These are phyloP conservation scores for Spea bombifrons DNA, from an alignment of 2,113 vertebrate genomes.

Conservation along the genomic window DNA sequence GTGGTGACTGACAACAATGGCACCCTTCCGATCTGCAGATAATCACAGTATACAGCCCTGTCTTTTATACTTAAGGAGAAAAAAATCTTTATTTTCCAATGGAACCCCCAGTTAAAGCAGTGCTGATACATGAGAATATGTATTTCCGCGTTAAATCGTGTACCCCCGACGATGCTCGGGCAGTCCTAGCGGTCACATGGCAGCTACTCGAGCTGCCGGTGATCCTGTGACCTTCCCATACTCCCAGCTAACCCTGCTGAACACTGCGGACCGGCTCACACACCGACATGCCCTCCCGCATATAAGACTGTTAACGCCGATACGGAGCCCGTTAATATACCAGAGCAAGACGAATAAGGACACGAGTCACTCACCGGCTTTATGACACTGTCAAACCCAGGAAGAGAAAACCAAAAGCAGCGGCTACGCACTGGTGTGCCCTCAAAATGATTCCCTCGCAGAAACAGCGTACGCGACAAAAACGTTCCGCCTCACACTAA, in stretches of 20 bases:
- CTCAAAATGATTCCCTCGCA: not conserved
- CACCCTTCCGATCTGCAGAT: too few species aligned
- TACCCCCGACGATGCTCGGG: not conserved
- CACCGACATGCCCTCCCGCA: too few species aligned
- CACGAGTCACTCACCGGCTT: constrained; percentile 11
- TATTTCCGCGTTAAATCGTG: too few species aligned
- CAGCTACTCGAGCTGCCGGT: not conserved
- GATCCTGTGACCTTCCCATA: constrained; percentile 9
- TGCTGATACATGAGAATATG: too few species aligned
- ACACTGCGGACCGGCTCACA: too few species aligned
- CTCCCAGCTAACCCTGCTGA: not conserved
- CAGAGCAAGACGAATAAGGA: not conserved
- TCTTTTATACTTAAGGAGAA: too few species aligned
- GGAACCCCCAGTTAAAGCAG: too few species aligned
- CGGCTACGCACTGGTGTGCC: not conserved
- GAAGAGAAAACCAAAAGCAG: constrained; percentile 28
- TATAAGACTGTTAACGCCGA: too few species aligned
- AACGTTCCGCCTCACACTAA: constrained; percentile 1
- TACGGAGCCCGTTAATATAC: too few species aligned
- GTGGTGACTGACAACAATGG: too few species aligned
- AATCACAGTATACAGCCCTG: too few species aligned
- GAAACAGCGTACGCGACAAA: not conserved
- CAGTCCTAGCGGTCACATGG: not conserved
- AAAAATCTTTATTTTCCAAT: too few species aligned
- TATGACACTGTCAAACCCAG: constrained; percentile 17